phyloP scores from a whole-genome alignment of 2,888 invertebrate genomes.

The Pandemis cinnamomeana region DNA sequence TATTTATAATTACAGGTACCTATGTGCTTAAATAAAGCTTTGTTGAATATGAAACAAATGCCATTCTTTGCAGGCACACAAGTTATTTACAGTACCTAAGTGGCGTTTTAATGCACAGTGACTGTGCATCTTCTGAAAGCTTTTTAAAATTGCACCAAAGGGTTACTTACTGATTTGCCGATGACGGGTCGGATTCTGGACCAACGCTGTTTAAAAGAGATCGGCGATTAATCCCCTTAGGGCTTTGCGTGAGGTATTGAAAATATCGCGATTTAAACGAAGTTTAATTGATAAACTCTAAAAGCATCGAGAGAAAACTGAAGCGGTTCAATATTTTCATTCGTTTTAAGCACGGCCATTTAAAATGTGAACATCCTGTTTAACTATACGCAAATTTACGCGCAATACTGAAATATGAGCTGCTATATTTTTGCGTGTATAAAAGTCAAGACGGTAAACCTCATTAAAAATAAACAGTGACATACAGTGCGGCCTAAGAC shows the following conservation, averaged over 20 bases:
- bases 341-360: background rate
- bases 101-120: slow-evolving; percentile 51
- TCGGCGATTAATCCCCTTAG: slow-evolving; percentile 28
- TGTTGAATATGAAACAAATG: slow-evolving; percentile 44
- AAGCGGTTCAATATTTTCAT: background rate
- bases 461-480: slow-evolving; percentile 77
- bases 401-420: slow-evolving; percentile 37
- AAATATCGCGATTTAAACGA: slow-evolving; percentile 14
- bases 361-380: background rate
- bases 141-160: slow-evolving; percentile 40
- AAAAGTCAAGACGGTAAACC: slow-evolving; percentile 61
- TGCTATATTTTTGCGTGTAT: slow-evolving; percentile 52
- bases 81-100: slow-evolving; percentile 57
- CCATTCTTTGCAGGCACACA: slow-evolving; percentile 59
- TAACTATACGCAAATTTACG: slow-evolving; percentile 28
- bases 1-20: too few relatives aligned
- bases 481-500: slow-evolving; percentile 71
- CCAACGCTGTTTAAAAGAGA: slow-evolving; percentile 9
- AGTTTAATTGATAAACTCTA: slow-evolving; percentile 1
- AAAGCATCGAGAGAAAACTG: background rate
- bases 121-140: slow-evolving; percentile 48
- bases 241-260: slow-evolving; percentile 19
- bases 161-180: slow-evolving; percentile 35
- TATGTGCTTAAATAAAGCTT: background rate
- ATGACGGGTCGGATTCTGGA: slow-evolving; percentile 23